phyloP scores from a whole-genome alignment of 1,140 invertebrate genomes.

The Hestina assimilis region DNA sequence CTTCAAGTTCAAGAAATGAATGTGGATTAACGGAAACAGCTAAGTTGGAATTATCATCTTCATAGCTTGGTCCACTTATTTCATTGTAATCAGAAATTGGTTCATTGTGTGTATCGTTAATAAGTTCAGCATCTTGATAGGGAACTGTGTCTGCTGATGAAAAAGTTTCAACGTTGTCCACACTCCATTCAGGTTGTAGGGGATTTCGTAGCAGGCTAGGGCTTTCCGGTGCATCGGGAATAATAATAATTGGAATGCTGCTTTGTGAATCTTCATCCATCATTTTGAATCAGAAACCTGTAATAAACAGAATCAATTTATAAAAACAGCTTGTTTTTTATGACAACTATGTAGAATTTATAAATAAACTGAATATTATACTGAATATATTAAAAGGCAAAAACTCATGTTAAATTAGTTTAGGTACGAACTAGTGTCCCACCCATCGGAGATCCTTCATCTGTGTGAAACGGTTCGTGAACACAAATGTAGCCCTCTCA shows the following conservation, averaged over 20 bases:
- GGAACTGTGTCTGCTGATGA: background rate
- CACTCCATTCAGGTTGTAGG: background rate
- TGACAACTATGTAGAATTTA: too few relatives aligned
- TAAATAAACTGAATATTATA: too few relatives aligned
- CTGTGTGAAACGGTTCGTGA: too few relatives aligned
- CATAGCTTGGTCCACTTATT: background rate
- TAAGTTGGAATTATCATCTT: background rate
- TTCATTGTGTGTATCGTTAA: background rate
- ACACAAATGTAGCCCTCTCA: too few relatives aligned
- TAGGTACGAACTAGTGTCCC: too few relatives aligned
- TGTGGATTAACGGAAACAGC: too few relatives aligned
- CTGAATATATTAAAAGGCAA: too few relatives aligned
- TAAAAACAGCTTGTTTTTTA: too few relatives aligned
- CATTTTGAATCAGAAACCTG: conserved; percentile 4
- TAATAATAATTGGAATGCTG: conserved; percentile 16
- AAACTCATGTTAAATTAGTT: too few relatives aligned
- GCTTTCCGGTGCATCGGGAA: conserved; percentile 16
- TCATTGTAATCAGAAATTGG: background rate
- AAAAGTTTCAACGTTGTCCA: background rate
- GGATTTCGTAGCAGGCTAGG: background rate
- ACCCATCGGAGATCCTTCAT: too few relatives aligned
- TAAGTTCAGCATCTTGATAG: conserved; percentile 13
- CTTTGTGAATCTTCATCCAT: conserved; percentile 24
- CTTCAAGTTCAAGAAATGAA: too few relatives aligned
- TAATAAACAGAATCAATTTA: background rate